phyloP scores from a whole-genome alignment of 2,797 vertebrate species.

The Darevskia mixta region DNA sequence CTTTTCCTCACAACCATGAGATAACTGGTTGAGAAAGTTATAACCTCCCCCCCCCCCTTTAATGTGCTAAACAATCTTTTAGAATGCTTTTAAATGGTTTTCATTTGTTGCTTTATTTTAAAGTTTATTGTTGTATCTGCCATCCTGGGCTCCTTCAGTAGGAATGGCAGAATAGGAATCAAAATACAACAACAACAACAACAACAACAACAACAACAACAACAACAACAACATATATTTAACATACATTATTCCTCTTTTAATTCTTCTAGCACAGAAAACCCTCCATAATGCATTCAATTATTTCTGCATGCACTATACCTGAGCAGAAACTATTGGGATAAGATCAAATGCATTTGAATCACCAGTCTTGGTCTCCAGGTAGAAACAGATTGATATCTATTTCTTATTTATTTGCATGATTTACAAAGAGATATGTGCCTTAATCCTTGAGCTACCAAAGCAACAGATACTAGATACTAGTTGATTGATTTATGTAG shows the following conservation, averaged over 20 bases:
- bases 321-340: slow-evolving; percentile 38
- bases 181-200: too few species aligned
- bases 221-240: background rate
- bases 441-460: slow-evolving; percentile 30
- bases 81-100: too few species aligned
- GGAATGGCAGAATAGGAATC: too few species aligned
- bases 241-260: background rate
- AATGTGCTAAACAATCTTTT: too few species aligned
- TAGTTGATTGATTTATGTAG: slow-evolving; percentile 35
- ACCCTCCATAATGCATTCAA: background rate
- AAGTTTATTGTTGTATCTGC: too few species aligned
- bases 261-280: slow-evolving; percentile 22
- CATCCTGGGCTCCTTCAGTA: too few species aligned
- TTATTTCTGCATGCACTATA: slow-evolving; percentile 8
- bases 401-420: slow-evolving; percentile 50
- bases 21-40: too few species aligned
- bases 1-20: too few species aligned
- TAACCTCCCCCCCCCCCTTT: too few species aligned
- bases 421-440: slow-evolving; percentile 53
- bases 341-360: slow-evolving; percentile 61
- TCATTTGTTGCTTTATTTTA: too few species aligned
- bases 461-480: slow-evolving; percentile 28
- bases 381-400: slow-evolving; percentile 56
- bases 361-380: slow-evolving; percentile 35
- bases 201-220: too few species aligned